A percentile compares a stretch with the other conserved stretches of the same genome.
These are phyloP conservation scores for Styela clava DNA, from an alignment of 23 tunicate species.

Conservation along the genomic window DNA sequence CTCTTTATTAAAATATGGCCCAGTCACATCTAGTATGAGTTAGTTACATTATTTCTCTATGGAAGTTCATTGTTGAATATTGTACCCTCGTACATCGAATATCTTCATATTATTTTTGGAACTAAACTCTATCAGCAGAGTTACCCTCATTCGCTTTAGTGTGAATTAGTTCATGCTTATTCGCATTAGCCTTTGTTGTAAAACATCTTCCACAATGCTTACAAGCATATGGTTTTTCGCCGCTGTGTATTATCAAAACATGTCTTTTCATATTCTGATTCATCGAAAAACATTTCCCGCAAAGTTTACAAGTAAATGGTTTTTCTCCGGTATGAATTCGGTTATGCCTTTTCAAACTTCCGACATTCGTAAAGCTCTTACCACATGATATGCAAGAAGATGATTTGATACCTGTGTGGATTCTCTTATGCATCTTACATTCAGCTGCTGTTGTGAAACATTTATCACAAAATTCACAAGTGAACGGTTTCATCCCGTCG, in stretches of 20 bases:
- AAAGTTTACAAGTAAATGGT: not conserved
- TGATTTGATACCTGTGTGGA: not conserved
- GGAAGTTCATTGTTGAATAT: no score
- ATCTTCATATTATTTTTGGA: no score
- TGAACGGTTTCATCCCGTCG: not conserved
- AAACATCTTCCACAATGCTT: no score
- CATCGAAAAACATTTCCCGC: not conserved
- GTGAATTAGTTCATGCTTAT: no score
- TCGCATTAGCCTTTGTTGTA: no score
- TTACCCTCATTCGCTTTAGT: no score
- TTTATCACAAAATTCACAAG: slow-evolving; percentile 2
- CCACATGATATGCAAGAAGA: not conserved
- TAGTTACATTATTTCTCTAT: no score
- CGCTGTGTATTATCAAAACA: not conserved
- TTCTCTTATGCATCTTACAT: not conserved
- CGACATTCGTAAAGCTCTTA: not conserved
- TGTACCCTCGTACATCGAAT: no score
- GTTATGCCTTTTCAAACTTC: not conserved
- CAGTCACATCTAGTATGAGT: no score
- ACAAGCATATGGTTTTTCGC: no score
- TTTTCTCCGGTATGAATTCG: not conserved
- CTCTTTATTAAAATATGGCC: no score
- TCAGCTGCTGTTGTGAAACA: not conserved
- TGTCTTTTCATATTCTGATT: slow-evolving; percentile 1
- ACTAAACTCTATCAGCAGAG: no score